phyloP scores from a whole-genome alignment of 2,113 vertebrate genomes.

The Gymnobelideus leadbeateri region DNA sequence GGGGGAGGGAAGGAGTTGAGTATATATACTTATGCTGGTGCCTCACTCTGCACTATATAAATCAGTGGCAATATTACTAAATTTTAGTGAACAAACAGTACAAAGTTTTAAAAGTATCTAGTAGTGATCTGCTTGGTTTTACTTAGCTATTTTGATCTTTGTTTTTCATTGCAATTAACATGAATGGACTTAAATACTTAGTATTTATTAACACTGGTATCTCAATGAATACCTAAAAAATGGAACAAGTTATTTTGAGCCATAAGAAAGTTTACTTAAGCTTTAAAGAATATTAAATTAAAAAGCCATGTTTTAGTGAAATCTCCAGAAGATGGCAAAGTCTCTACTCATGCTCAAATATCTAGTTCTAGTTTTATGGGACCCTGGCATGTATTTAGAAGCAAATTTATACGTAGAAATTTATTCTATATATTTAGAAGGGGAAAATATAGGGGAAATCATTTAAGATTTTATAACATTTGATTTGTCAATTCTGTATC shows the following conservation, averaged over 20 bases:
- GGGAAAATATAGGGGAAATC: too few species aligned
- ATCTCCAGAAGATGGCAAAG: background rate
- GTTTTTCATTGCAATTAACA: background rate
- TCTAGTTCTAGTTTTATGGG: background rate
- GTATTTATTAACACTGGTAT: background rate
- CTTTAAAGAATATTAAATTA: background rate
- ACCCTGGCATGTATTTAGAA: background rate
- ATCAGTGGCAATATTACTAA: background rate
- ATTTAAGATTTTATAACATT: background rate
- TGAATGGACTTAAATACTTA: background rate
- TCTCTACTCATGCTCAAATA: background rate
- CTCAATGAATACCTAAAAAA: background rate
- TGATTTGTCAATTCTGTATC: constrained; percentile 10
- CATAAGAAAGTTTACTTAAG: background rate
- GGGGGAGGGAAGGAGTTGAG: constrained; percentile 3
- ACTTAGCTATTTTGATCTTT: background rate
- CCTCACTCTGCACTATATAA: background rate
- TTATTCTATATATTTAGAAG: too few species aligned
- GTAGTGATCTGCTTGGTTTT: background rate
- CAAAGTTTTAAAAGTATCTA: background rate
- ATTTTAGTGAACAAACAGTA: background rate
- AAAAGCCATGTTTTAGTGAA: background rate
- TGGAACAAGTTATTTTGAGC: background rate
- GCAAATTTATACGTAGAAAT: too few species aligned
- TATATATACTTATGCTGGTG: background rate